Evolutionary conservation across 2,888 invertebrate genomes (phyloP), one percentile per base, ranked within the genome.

Genomic region (Sminthurides aquaticus): DNA sequence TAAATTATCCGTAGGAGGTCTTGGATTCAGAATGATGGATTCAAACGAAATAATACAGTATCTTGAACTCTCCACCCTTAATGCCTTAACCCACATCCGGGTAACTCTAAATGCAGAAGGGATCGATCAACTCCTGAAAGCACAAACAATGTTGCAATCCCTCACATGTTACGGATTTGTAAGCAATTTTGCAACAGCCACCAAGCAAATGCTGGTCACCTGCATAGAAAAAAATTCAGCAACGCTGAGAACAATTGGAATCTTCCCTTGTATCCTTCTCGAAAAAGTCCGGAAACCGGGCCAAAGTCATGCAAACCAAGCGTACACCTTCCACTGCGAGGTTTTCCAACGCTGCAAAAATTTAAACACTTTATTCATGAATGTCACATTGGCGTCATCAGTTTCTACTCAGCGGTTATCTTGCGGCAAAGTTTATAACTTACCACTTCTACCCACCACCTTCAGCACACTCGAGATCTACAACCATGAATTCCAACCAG

Each of bases 21-120:
- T 62, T 8, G 62, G 62, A 2, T 62, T 62, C n/a, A 62, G n/a
- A 28, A 29, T 62, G 49, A 27, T 57, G 49, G 48, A 62, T 2
- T 5, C 25, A 2, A 11, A 60, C 15, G 49, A 49, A 25, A 25
- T 2, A 2, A 26, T 25, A 2, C 1, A 15, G 1, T 25, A 49
- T 20, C 27, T 49, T 15, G 49, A 60, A 11, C 22, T 60, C n/a
- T 25, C 43, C 34, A 60, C 22, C 1, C 25, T 60, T 1, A 60
- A 3, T 20, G 15, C n/a, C 26, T 15, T 60, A 2, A 60, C 8
- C 1, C 49, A 49, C 15, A 2, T 60, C n/a, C 49, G 43, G 1
- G 27, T 62, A 2, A 25, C 22, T 8, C 22, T 62, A 20, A 57
- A 25, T 22, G 25, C 49, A 1, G 34, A 34, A 11, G 62, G 62